A percentile compares a stretch with the other conserved stretches of the same genome.
These are phyloP conservation scores for Alligator sinensis DNA, from an alignment of 2,113 vertebrate genomes.

Conservation along the genomic window DNA sequence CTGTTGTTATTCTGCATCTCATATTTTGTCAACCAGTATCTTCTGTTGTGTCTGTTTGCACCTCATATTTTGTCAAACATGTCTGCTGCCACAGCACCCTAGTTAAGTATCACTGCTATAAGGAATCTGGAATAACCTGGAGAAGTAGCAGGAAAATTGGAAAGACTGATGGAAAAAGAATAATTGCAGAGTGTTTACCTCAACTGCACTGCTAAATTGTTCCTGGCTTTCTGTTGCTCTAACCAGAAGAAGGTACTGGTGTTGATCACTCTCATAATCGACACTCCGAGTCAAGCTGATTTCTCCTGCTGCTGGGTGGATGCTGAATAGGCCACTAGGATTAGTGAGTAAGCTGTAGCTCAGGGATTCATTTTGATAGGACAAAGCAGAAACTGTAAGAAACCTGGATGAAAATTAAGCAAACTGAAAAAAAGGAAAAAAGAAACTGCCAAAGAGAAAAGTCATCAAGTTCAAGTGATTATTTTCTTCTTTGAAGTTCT, in stretches of 20 bases:
- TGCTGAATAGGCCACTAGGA: slow-evolving; percentile 87
- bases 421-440: background rate
- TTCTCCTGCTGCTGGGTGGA: slow-evolving; percentile 81
- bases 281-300: slow-evolving; percentile 84
- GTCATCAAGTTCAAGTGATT: background rate
- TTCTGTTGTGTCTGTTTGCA: too few species aligned
- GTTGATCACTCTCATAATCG: slow-evolving; percentile 88
- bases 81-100: too few species aligned
- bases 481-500: background rate
- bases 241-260: slow-evolving; percentile 85
- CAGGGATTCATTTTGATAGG: slow-evolving; percentile 88
- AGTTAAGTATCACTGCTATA: too few species aligned
- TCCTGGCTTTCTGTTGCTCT: slow-evolving; percentile 83
- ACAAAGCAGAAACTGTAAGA: slow-evolving; percentile 84
- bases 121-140: background rate
- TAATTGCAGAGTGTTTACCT: slow-evolving; percentile 75
- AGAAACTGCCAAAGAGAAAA: background rate
- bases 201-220: slow-evolving; percentile 84
- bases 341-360: slow-evolving; percentile 89
- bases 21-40: too few species aligned
- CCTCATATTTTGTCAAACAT: too few species aligned
- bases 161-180: background rate
- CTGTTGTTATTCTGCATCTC: too few species aligned
- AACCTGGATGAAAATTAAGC: slow-evolving; percentile 78
- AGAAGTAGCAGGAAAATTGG: background rate